Percentiles rank a stretch among this genome's conserved stretches.
phyloP scores from a whole-genome alignment of 1,140 invertebrate species.

The Drosophila obscura region DNA sequence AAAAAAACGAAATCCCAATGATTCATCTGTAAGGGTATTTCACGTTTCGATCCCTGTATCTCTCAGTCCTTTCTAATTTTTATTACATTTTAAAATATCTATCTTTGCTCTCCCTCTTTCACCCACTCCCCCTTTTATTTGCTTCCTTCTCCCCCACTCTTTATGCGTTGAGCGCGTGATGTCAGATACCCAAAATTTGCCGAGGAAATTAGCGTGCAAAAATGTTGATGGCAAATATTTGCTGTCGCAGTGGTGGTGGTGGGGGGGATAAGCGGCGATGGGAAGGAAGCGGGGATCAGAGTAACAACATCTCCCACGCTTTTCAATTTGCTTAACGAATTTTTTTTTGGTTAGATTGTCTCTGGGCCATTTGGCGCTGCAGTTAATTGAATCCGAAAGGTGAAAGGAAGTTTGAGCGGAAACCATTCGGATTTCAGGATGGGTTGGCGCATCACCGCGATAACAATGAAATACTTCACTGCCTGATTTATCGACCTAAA shows the following conservation, averaged over 20 bases:
- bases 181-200: slow-evolving; percentile 71
- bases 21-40: too few relatives aligned
- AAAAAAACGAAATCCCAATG: too few relatives aligned
- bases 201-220: slow-evolving; percentile 78
- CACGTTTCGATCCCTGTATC: too few relatives aligned
- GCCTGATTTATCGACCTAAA: slow-evolving; percentile 70
- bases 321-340: slow-evolving; percentile 75
- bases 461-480: slow-evolving; percentile 73
- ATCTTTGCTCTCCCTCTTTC: slow-evolving; percentile 23
- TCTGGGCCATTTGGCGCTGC: slow-evolving; percentile 66
- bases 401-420: slow-evolving; percentile 62
- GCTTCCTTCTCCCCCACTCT: slow-evolving; percentile 8
- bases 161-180: slow-evolving; percentile 78
- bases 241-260: slow-evolving; percentile 10
- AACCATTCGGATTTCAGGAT: slow-evolving; percentile 26
- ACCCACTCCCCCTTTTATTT: too few relatives aligned
- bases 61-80: background rate
- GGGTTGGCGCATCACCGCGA: slow-evolving; percentile 34
- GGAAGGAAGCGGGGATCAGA: background rate
- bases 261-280: too few relatives aligned
- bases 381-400: slow-evolving; percentile 82
- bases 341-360: slow-evolving; percentile 63
- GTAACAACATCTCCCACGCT: slow-evolving; percentile 62
- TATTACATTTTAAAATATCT: slow-evolving; percentile 74
- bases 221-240: slow-evolving; percentile 82